Conservation (phyloP, 2,888 invertebrate species). For the Adela reaumurella region DNA sequence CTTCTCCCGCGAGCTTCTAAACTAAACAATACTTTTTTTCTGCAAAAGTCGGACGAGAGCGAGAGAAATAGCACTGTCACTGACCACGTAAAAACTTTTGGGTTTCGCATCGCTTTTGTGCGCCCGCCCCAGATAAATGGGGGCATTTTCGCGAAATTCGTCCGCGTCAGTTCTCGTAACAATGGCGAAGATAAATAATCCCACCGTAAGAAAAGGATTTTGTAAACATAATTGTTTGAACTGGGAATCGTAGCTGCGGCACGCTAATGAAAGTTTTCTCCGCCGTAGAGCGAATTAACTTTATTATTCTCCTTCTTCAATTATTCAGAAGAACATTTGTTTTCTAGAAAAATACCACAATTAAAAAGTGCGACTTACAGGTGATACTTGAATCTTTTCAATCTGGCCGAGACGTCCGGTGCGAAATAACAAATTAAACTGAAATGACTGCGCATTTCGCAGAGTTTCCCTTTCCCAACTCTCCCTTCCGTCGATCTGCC, state of each 20-base stretch:
- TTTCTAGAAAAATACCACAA: slow-evolving; percentile 25
- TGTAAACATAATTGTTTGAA: slow-evolving; percentile 54
- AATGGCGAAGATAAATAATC: slow-evolving; percentile 53
- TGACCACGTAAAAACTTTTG: slow-evolving; percentile 55
- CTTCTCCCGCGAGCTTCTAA: slow-evolving; percentile 15
- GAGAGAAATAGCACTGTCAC: slow-evolving; percentile 46
- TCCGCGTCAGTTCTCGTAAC: slow-evolving; percentile 51
- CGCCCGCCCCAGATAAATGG: slow-evolving; percentile 47
- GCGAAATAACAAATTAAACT: slow-evolving; percentile 18
- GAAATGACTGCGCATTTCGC: not conserved
- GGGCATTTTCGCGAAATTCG: slow-evolving; percentile 51
- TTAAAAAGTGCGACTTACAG: slow-evolving; percentile 35
- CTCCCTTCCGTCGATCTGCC: slow-evolving; percentile 3
- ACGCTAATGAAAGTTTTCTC: slow-evolving; percentile 43
- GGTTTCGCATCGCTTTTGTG: slow-evolving; percentile 50
- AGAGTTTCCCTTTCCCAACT: not conserved
- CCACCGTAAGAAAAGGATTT: slow-evolving; percentile 53
- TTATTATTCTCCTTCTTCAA: slow-evolving; percentile 25
- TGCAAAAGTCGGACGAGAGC: slow-evolving; percentile 38
- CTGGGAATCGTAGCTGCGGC: slow-evolving; percentile 49
- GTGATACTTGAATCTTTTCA: slow-evolving; percentile 14
- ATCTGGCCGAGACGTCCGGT: not conserved
- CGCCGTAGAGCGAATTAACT: slow-evolving; percentile 37
- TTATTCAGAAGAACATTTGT: slow-evolving; percentile 21
- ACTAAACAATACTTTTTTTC: slow-evolving; percentile 26